Conservation (phyloP, 2,113 vertebrate genomes). For the Tupaia chinensis region DNA sequence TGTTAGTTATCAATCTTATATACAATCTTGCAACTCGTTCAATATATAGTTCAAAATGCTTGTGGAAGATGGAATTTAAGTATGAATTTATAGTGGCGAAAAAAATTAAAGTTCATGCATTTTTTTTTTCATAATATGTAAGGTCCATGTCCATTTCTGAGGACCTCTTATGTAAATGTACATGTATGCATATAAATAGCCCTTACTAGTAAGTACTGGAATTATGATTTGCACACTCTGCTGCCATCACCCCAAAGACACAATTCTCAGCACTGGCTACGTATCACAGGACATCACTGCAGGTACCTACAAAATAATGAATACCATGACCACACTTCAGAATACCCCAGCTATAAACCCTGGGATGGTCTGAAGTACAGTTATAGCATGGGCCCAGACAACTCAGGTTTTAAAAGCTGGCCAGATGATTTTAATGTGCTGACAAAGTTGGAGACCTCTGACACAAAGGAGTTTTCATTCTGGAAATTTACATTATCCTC, state of each 20-base stretch:
- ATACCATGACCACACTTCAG: background rate
- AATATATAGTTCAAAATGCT: too few relatives aligned
- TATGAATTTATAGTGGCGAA: too few relatives aligned
- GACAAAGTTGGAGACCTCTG: background rate
- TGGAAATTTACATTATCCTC: background rate
- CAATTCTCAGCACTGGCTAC: background rate
- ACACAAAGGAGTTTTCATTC: background rate
- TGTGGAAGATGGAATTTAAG: too few relatives aligned
- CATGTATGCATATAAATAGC: background rate
- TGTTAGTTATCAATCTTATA: background rate
- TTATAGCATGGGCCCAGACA: background rate
- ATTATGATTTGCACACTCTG: background rate
- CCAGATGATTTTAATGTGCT: background rate
- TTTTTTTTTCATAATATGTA: too few relatives aligned
- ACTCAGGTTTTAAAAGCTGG: background rate
- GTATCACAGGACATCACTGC: accelerated
- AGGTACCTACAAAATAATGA: background rate
- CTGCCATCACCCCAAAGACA: background rate
- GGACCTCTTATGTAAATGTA: too few relatives aligned
- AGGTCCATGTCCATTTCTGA: too few relatives aligned
- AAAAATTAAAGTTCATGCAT: too few relatives aligned
- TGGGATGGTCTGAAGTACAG: too few relatives aligned
- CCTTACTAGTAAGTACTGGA: background rate
- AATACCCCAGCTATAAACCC: too few relatives aligned
- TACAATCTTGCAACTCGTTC: background rate